Base-by-base conservation (phyloP, 1,140 invertebrate genomes). In the Tribolium castaneum region DNA sequence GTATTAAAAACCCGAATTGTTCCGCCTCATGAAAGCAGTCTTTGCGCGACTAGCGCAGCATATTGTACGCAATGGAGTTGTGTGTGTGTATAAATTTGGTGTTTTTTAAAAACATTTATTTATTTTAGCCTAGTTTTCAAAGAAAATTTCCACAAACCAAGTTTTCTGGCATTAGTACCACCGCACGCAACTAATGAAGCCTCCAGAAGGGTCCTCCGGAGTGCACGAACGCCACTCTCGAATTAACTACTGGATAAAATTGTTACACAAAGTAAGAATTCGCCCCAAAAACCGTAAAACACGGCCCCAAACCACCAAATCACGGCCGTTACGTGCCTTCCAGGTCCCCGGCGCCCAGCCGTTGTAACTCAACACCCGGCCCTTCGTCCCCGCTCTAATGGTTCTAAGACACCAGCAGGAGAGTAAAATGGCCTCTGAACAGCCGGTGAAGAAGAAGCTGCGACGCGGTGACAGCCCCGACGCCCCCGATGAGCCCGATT, bases 391-490 rank as follows among this genome's bases (percentile, higher is more conserved):
- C 70, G 59, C 82, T 85, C 84, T 86, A 86, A 87, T 87, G 86
- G 86, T 87, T 83, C 84, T 85, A 76, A 77, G 80, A 79, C 80
- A 86, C 76, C 78, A 79, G 50, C 78, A 79, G 50, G 79, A 83
- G 30, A 80, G 74, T 82, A 87, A 83, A 79, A 91, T 90, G 89
- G 88, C 89, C 85, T 91, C 89, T 80, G 92, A 93, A 86, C 93
- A 94, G 87, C 93, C 93, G 77, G 91, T 92, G 45, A 94, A 93
- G 87, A 94, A 94, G 86, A 93, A 93, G 83, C 90, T 91, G 79
- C 89, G 92, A 80, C 90, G 92, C 54, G 90, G 87, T 85, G 83
- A 87, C 39, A 89, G 89, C 73, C 88, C 89, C 9, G 88, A 90
- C 34, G 87, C 89, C 70, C 86, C 87, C n/a, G 90, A 91, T 81